A percentile compares a stretch with the other conserved stretches of the same genome.
Conservation (phyloP, 2,797 vertebrate species). For the Oryzias sinensis region DNA sequence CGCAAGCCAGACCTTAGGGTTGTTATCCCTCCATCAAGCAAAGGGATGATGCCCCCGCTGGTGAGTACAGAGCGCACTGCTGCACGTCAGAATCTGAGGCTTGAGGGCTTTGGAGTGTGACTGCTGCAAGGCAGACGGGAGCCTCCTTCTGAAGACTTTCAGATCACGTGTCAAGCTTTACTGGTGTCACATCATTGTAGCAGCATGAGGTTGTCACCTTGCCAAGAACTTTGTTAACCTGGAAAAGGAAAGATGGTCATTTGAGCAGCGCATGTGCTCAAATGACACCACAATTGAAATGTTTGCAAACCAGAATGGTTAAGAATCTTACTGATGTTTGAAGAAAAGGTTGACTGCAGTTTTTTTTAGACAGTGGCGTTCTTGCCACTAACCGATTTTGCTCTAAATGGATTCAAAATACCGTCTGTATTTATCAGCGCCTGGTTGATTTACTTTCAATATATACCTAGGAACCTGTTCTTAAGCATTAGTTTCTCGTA, state of each 20-base stretch:
- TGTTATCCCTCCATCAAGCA: slow-evolving; percentile 96
- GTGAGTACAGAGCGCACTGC: slow-evolving; percentile 79
- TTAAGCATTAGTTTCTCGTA: too few relatives aligned
- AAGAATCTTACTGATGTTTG: too few relatives aligned
- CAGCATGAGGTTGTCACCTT: slow-evolving; percentile 28
- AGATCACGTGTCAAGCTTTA: slow-evolving; percentile 18
- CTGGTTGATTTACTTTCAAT: too few relatives aligned
- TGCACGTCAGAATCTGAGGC: slow-evolving; percentile 41
- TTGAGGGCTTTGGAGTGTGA: slow-evolving; percentile 34
- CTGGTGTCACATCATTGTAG: slow-evolving; percentile 24
- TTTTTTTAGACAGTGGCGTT: too few relatives aligned
- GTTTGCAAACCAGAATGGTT: slow-evolving; percentile 17
- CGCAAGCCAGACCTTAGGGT: slow-evolving; percentile 97
- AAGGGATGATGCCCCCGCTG: slow-evolving; percentile 98
- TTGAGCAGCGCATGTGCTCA: slow-evolving; percentile 20
- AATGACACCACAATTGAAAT: slow-evolving; percentile 13
- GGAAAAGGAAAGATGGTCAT: slow-evolving; percentile 5
- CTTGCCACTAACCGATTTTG: too few relatives aligned
- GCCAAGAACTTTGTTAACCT: slow-evolving; percentile 25
- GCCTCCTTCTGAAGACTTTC: slow-evolving; percentile 27
- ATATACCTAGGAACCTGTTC: too few relatives aligned
- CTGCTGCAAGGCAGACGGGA: slow-evolving; percentile 40
- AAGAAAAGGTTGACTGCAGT: too few relatives aligned
- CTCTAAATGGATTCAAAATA: too few relatives aligned
- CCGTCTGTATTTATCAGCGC: too few relatives aligned